These are phyloP conservation scores for Drosophila kurseongensis DNA, from an alignment of 1,140 invertebrate genomes.

Conservation along the genomic window DNA sequence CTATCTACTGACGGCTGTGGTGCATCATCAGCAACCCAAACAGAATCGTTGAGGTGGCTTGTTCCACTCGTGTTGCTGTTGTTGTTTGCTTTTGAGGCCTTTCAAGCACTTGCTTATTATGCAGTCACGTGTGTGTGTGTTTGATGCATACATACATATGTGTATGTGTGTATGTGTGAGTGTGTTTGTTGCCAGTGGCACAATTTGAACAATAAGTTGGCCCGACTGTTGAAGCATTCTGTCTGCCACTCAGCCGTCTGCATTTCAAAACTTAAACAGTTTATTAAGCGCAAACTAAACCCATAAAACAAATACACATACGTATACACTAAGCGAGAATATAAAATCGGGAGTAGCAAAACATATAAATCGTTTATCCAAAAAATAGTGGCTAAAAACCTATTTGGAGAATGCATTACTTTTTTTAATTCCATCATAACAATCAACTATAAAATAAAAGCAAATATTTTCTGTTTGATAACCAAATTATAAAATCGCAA, in stretches of 20 bases:
- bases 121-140: conserved; percentile 37
- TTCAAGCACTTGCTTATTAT: conserved; percentile 55
- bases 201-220: conserved; percentile 57
- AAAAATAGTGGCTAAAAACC: too few species aligned
- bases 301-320: conserved; percentile 8
- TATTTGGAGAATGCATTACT: too few species aligned
- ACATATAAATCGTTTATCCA: too few species aligned
- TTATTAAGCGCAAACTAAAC: conserved; percentile 49
- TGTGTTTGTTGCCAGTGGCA: conserved; percentile 42
- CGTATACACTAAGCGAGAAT: background rate
- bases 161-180: conserved; percentile 6
- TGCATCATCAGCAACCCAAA: conserved; percentile 49
- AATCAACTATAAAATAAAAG: too few species aligned
- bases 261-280: conserved; percentile 62
- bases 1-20: conserved; percentile 22
- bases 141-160: conserved; percentile 6
- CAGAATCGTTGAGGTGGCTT: conserved; percentile 51
- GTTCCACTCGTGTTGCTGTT: conserved; percentile 42
- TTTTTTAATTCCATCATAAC: too few species aligned
- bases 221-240: conserved; percentile 29
- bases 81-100: conserved; percentile 52
- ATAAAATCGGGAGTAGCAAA: too few species aligned
- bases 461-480: too few species aligned
- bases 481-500: too few species aligned
- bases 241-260: conserved; percentile 44